These are phyloP conservation scores for Glareola pratincola DNA, from an alignment of 2,113 vertebrate genomes.

Conservation along the genomic window DNA sequence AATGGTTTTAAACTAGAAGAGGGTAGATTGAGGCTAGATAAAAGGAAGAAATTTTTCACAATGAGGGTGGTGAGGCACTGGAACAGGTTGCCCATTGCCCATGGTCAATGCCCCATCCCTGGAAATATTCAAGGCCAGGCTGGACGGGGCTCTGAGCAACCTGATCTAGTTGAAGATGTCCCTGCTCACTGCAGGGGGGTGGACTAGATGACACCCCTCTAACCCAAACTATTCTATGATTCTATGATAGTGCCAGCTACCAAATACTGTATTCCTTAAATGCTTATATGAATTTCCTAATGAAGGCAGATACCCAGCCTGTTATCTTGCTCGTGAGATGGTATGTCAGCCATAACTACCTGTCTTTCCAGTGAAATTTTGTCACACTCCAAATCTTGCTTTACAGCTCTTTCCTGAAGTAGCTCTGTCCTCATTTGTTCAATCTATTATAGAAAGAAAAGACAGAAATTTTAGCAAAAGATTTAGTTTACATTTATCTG, in stretches of 20 bases:
- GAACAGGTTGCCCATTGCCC: not conserved
- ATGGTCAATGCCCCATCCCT: not conserved
- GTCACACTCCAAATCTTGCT: conserved; percentile 96
- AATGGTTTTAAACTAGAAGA: not conserved
- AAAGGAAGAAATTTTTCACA: not conserved
- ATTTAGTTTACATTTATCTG: not conserved
- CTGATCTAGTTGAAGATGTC: not conserved
- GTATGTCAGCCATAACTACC: conserved; percentile 71
- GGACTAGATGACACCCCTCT: not conserved
- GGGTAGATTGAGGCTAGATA: not conserved
- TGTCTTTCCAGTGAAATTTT: conserved; percentile 96
- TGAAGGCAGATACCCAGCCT: not conserved
- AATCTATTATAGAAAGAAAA: conserved; percentile 79
- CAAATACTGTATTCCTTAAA: not conserved
- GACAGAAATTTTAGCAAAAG: not conserved
- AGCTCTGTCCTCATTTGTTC: conserved; percentile 94
- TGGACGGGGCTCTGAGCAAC: not conserved
- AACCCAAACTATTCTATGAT: not conserved
- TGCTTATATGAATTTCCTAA: not conserved
- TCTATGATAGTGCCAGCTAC: not conserved
- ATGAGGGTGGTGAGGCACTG: not conserved
- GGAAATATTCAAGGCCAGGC: not conserved
- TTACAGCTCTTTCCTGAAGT: conserved; percentile 90
- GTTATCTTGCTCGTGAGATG: not conserved
- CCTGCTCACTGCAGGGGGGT: not conserved